Base-by-base conservation (phyloP, 2,797 vertebrate genomes). In the Parauchenoglanis ngamensis region DNA sequence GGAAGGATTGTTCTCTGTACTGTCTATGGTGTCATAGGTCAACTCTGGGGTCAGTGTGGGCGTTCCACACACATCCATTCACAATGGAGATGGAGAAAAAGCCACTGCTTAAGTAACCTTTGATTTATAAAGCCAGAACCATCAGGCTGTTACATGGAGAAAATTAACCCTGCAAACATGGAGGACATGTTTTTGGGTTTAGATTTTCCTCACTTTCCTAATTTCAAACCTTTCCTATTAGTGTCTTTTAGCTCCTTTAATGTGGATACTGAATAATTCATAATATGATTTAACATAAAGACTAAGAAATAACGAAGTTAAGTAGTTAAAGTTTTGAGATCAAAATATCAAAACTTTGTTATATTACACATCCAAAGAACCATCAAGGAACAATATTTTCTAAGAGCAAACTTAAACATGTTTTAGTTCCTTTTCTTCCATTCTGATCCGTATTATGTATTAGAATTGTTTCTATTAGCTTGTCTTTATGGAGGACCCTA, bases 21-120 rank as follows among this genome's bases (percentile, higher is more conserved):
- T 92, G 92, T 94, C 94, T 94, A 91, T 90, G 91, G 91, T 90
- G 86, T 91, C 88, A 79, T 19, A 90, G 95, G 94, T 96, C 94
- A 94, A 81, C 88, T 63, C 25, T 90, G 87, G 87, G 96, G 94
- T 95, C 94, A 94, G 77, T 21, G 89, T 88, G 91, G 92, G 92
- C 85, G 90, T 92, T 93, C 85, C 91, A 86, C 83, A 40, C 17
- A 81, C 89, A 87, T 93, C 90, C 88, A 92, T 93, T 87, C 86
- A 85, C 57, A 44, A 83, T 44, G 31, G 54, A 84, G 84, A 88
- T 85, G 80, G 49, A 25, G 85, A 15, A 83, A 63, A 83, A 87
- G 84, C 81, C 76, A 84, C 40, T 86, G 72, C 87, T 85, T 89
- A 89, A 91, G 85, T 67, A 80, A 89, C 28, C 87, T 85, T 89